phyloP scores from a whole-genome alignment of 2,113 vertebrate species.

The Triplophysa rosa region DNA sequence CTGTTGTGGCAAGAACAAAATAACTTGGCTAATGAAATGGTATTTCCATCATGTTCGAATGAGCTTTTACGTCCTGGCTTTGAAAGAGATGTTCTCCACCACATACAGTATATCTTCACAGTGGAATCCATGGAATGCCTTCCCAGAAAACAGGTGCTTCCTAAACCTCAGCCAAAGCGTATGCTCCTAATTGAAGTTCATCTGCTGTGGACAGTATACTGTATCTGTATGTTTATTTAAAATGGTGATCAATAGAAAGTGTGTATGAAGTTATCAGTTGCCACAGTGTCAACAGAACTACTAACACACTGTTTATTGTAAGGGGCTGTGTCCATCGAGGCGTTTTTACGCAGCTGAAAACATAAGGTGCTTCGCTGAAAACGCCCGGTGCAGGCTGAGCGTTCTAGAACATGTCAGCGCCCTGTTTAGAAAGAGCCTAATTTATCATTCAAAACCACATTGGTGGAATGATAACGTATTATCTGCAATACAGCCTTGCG shows the following conservation, averaged over 20 bases:
- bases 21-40: background rate
- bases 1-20: conserved; percentile 5
- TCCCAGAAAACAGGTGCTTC: conserved; percentile 29
- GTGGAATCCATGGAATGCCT: conserved; percentile 9
- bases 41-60: conserved; percentile 12
- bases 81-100: conserved; percentile 16
- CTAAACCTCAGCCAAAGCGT: conserved; percentile 13
- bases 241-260: background rate
- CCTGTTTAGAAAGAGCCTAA: conserved; percentile 40
- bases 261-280: background rate
- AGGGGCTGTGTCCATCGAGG: no score
- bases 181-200: conserved; percentile 21
- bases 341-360: no score
- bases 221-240: background rate
- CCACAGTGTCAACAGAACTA: background rate
- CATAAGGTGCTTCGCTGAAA: no score
- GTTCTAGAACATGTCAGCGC: conserved; percentile 59
- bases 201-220: background rate
- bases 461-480: conserved; percentile 66
- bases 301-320: background rate
- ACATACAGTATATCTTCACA: conserved; percentile 28
- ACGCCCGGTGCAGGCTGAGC: no score
- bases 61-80: background rate
- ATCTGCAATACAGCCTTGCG: conserved; percentile 73
- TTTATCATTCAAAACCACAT: conserved; percentile 66